Evolutionary conservation across 1,140 invertebrate species (phyloP), one percentile per base, ranked within the genome.

Genomic region (Leptinotarsa defecta): DNA sequence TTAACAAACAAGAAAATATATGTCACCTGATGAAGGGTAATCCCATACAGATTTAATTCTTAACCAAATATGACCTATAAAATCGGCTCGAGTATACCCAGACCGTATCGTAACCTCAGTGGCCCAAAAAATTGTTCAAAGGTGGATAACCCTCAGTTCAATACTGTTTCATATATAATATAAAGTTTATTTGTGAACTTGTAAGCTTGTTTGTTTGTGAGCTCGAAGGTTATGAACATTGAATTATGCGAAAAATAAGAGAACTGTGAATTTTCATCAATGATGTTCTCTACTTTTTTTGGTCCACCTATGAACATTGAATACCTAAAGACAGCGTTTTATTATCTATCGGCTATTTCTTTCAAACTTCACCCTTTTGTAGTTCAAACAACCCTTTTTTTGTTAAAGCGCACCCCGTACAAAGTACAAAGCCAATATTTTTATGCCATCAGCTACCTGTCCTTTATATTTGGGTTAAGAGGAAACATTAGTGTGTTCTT

Each of bases 381-480:
- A 57, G 52, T 57, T 57, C 52, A 57, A 57, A 57, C 52, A 57
- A 57, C 52, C 52, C 52, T 57, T 57, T 57, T 57, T 57, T 57
- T 57, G 52, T 57, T 19, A 19, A 57, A 17, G 52, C 52, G 52
- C 52, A 57, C 52, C 52, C 52, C n/a, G 15, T 57, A 57, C 52
- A 57, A 57, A 57, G 15, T 57, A 57, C 52, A 57, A 57, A 57
- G 52, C 52, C 52, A 57, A 57, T 57, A 57, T 57, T 57, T 57
- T 57, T 17, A 17, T 57, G n/a, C n/a, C n/a, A 43, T 19, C 52
- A 19, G n/a, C 52, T 57, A 57, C 52, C 52, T 57, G 52, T 57
- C 52, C 52, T 57, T 57, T 57, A 57, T 57, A 57, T 57, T 57
- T 57, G 52, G 52, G 52, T 57, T 57, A 57, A 57, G n/a, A 57